Conservation (phyloP, 2,113 vertebrate species). For the Anthoscopus minutus region DNA sequence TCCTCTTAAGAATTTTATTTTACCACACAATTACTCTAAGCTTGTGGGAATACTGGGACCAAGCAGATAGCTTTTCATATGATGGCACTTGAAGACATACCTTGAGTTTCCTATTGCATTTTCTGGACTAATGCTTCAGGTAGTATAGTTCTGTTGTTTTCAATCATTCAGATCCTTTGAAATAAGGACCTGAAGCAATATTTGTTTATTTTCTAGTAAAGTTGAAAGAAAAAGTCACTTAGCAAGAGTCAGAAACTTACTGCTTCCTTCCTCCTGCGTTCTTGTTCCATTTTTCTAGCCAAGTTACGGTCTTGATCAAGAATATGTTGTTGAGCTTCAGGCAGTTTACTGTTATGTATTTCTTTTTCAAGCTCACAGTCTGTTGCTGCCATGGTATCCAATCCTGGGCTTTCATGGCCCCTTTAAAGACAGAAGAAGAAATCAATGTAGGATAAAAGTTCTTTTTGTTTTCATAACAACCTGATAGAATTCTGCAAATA, state of each 20-base stretch:
- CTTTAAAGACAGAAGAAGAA: constrained; percentile 31
- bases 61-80: neutral
- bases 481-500: neutral
- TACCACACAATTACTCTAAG: neutral
- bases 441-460: neutral
- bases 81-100: neutral
- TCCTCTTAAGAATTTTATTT: neutral
- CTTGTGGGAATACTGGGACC: neutral
- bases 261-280: constrained; percentile 81
- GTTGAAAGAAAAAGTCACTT: neutral
- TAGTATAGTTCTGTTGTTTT: neutral
- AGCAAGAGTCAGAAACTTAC: constrained; percentile 73
- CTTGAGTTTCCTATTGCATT: neutral
- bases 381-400: neutral
- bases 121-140: neutral
- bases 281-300: constrained; percentile 86
- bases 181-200: neutral
- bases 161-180: neutral
- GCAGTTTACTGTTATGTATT: neutral
- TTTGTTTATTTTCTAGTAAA: neutral
- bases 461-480: neutral
- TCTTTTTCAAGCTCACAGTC: neutral
- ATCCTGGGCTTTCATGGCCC: neutral
- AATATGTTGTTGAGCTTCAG: neutral
- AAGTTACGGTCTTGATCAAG: constrained; percentile 71